A percentile compares a stretch with the other conserved stretches of the same genome.
phyloP scores from a whole-genome alignment of 2,888 invertebrate species.

The Fabriciana adippe region DNA sequence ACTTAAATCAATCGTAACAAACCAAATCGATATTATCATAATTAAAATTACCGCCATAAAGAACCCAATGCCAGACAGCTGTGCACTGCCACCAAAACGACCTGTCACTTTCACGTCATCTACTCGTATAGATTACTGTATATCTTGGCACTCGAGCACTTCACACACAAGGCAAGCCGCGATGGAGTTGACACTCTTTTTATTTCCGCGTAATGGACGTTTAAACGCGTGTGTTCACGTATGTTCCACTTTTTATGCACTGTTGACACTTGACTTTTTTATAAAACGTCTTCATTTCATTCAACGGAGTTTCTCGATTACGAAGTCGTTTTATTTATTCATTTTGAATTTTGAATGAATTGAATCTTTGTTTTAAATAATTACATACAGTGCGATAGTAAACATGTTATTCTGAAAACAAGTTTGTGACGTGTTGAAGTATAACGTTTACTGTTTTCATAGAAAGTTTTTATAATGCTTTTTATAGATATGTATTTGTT shows the following conservation, averaged over 20 bases:
- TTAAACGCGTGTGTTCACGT: conserved; percentile 31
- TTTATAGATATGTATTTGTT: no score
- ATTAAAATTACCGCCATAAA: conserved; percentile 13
- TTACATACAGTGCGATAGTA: not conserved
- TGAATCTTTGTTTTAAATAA: conserved; percentile 31
- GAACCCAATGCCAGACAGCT: conserved; percentile 22
- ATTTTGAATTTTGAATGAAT: conserved; percentile 26
- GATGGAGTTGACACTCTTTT: conserved; percentile 49
- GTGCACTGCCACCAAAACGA: conserved; percentile 56
- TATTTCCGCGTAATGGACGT: conserved; percentile 39
- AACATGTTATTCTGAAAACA: not conserved
- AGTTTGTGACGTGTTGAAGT: not conserved
- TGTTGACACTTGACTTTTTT: conserved; percentile 52
- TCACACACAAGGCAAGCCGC: conserved; percentile 48
- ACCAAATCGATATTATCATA: not conserved
- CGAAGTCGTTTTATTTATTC: conserved; percentile 26
- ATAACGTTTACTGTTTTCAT: no score
- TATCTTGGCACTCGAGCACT: conserved; percentile 48
- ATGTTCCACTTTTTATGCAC: conserved; percentile 56
- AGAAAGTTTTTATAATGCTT: no score
- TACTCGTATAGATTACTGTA: conserved; percentile 47
- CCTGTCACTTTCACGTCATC: conserved; percentile 59
- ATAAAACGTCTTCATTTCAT: conserved; percentile 50
- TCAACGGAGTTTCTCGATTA: conserved; percentile 45
- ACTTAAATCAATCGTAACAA: not conserved